Base-by-base conservation (phyloP, 2,797 vertebrate genomes). In the Acanthurus lineatus region DNA sequence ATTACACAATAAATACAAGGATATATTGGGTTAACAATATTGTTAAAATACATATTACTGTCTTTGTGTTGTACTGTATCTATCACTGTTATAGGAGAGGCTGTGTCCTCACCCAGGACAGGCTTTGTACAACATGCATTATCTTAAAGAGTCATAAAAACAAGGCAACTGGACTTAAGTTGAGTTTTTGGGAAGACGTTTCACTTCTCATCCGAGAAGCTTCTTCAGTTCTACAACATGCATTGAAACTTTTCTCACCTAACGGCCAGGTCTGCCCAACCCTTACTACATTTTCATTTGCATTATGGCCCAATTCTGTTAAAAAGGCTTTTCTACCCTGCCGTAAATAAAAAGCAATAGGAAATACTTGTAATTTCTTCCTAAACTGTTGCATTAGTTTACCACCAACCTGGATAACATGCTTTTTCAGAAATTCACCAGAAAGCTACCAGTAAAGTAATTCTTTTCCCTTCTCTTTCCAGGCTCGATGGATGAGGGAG, bases 401-500 rank as follows among this genome's bases (percentile, higher is more conserved):
- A 73, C 67, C 14, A 11, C 10, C 10, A n/a, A 71, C 28, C 32
- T 53, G 63, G 22, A 71, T 47, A 54, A 51, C 47, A 45, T 32
- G 51, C 40, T 40, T 8, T 40, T 52, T 59, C 10, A 12, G 22
- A 61, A 56, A 52, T 73, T 77, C 22, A 22, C 28, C 71, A 54
- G 7, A 54, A 40, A 40, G 51, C 35, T 56, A 20, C 20, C 6
- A 14, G 12, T 12, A 59, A 51, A 83, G 35, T 81, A 3, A 63
- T 28, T 77, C 47, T 64, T 10, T 32, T 83, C 89, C 61, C 88
- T 81, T 72, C 53, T 88, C 74, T 58, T 25, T 70, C 80, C 86
- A 98, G 97, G 97, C 79, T 99, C 97, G 15, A 96, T 98, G 91
- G 97, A 98, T 81, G 96, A 98, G 92, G 96, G 97, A 14, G 97